phyloP scores from a whole-genome alignment of 2,888 invertebrate species.

The Malacosoma neustria region DNA sequence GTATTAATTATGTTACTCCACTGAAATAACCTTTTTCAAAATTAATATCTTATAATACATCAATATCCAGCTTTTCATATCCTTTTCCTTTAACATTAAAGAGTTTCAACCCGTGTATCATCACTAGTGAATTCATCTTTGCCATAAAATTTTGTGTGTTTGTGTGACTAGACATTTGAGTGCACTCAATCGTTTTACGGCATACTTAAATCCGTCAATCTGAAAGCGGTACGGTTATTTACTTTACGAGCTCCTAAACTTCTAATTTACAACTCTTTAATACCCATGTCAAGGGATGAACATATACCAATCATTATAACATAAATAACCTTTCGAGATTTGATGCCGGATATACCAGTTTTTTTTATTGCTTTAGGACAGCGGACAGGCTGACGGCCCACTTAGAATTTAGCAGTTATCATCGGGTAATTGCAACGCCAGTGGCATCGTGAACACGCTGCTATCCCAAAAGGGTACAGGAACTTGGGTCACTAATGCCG shows the following conservation, averaged over 20 bases:
- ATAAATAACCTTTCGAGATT: too few relatives aligned
- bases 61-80: too few relatives aligned
- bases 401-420: too few relatives aligned
- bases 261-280: slow-evolving; percentile 63
- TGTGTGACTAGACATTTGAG: slow-evolving; percentile 18
- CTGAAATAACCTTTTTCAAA: neutral
- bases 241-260: slow-evolving; percentile 60
- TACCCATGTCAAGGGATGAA: neutral
- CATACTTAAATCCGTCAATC: slow-evolving; percentile 42
- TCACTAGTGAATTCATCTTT: slow-evolving; percentile 10
- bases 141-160: slow-evolving; percentile 3
- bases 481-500: too few relatives aligned
- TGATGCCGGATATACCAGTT: too few relatives aligned
- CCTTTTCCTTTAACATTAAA: too few relatives aligned
- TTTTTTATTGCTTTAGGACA: too few relatives aligned
- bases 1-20: neutral
- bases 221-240: slow-evolving; percentile 40
- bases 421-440: too few relatives aligned
- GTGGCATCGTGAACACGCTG: too few relatives aligned
- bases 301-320: neutral
- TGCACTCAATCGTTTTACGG: slow-evolving; percentile 37
- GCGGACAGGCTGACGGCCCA: too few relatives aligned
- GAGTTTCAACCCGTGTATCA: slow-evolving; percentile 14
- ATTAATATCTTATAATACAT: too few relatives aligned
- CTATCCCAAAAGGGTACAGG: too few relatives aligned